phyloP scores from a whole-genome alignment of 2,113 vertebrate species.

The Microcebus murinus region DNA sequence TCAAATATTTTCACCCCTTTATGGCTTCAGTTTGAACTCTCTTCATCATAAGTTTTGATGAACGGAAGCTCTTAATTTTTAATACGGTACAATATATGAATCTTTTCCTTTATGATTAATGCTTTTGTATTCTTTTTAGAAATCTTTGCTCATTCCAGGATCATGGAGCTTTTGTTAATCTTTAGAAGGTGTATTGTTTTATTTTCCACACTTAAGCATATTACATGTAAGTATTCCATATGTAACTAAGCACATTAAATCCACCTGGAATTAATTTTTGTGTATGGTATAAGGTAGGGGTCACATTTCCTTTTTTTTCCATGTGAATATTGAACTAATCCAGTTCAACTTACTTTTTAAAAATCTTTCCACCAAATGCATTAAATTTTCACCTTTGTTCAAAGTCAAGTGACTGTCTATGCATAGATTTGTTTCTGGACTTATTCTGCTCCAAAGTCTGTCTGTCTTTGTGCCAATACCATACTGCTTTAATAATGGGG shows the following conservation, averaged over 20 bases:
- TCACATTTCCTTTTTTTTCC: neutral
- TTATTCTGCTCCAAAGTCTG: neutral
- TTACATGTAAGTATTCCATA: neutral
- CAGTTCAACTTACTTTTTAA: neutral
- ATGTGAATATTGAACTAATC: neutral
- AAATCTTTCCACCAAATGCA: neutral
- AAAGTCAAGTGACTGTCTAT: neutral
- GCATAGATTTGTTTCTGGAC: neutral
- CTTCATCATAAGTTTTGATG: neutral
- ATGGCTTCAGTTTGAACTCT: conserved; percentile 31
- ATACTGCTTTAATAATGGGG: neutral
- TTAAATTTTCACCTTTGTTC: neutral
- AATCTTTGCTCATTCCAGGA: neutral
- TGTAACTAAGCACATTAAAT: conserved; percentile 10
- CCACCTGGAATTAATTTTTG: conserved; percentile 30
- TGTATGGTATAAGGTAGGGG: neutral
- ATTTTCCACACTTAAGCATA: neutral
- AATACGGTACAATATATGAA: neutral
- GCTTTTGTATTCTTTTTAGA: neutral
- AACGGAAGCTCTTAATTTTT: conserved; percentile 27
- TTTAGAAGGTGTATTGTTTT: neutral
- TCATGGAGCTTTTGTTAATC: neutral
- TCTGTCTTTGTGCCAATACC: neutral
- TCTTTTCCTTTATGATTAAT: neutral
- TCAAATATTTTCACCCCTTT: neutral